Conservation (phyloP, 2,113 vertebrate genomes). For the Carettochelys insculpta region DNA sequence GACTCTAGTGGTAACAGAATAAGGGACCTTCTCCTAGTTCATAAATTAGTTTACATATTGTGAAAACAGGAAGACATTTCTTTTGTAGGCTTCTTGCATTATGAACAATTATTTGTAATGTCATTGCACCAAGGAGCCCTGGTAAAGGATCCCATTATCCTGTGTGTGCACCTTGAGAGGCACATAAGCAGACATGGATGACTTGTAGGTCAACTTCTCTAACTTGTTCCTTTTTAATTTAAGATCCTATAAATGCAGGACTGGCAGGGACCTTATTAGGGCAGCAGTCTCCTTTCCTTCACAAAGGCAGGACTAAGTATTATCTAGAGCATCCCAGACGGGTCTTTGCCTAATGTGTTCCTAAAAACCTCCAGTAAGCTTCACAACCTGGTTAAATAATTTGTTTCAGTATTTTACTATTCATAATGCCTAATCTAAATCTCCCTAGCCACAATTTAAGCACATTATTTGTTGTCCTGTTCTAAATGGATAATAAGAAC, state of each 20-base stretch:
- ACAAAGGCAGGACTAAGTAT: not conserved
- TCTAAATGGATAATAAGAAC: not conserved
- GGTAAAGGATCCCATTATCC: not conserved
- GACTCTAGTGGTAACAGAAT: constrained; percentile 16
- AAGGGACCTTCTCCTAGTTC: not conserved
- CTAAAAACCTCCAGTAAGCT: not conserved
- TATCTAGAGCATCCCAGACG: not conserved
- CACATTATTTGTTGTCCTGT: not conserved
- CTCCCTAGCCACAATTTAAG: not conserved
- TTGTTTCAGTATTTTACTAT: not conserved
- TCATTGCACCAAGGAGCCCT: not conserved
- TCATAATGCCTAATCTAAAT: not conserved
- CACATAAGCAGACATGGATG: not conserved
- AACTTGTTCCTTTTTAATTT: not conserved
- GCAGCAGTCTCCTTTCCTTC: not conserved
- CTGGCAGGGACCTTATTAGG: not conserved
- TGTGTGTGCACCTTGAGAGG: not conserved
- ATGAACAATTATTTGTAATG: not conserved
- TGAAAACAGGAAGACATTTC: not conserved
- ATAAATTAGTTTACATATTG: not conserved
- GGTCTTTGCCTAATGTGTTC: not conserved
- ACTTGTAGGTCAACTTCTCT: not conserved
- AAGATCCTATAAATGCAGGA: not conserved
- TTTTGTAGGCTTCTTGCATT: not conserved
- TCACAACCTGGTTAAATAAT: not conserved